Conservation (phyloP, 2,888 invertebrate genomes). For the Aromia moschata region DNA sequence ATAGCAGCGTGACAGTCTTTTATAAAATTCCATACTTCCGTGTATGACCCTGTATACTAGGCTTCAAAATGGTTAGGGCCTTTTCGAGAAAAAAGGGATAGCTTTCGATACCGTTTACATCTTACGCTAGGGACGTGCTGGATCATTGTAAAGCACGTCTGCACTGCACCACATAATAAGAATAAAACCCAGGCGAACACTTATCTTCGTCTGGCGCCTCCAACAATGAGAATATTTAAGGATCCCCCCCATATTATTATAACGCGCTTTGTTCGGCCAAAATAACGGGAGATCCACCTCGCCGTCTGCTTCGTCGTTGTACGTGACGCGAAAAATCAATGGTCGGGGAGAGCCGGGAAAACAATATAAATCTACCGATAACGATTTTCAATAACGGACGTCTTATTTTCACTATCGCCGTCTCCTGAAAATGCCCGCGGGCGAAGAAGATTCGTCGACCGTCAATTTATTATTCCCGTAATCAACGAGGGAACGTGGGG, state of each 20-base stretch:
- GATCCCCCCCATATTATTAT: background rate
- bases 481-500: background rate
- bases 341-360: constrained; percentile 1
- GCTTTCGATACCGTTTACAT: no score
- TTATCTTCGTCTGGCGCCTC: background rate
- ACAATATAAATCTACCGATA: constrained; percentile 15
- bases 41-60: no score
- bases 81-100: no score
- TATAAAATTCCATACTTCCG: no score
- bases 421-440: constrained; percentile 1
- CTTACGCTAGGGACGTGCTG: no score
- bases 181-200: background rate
- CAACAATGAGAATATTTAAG: background rate
- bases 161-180: no score
- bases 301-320: background rate
- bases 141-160: no score
- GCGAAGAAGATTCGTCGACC: constrained; percentile 12
- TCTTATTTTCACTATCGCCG: constrained; percentile 15
- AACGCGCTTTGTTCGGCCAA: background rate
- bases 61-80: no score
- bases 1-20: no score
- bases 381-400: constrained; percentile 16
- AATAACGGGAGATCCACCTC: background rate
- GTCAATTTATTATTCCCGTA: constrained; percentile 6
- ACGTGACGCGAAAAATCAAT: background rate